Conservation (phyloP, 2,888 invertebrate genomes). For the Eueremaeus valkanovi region DNA sequence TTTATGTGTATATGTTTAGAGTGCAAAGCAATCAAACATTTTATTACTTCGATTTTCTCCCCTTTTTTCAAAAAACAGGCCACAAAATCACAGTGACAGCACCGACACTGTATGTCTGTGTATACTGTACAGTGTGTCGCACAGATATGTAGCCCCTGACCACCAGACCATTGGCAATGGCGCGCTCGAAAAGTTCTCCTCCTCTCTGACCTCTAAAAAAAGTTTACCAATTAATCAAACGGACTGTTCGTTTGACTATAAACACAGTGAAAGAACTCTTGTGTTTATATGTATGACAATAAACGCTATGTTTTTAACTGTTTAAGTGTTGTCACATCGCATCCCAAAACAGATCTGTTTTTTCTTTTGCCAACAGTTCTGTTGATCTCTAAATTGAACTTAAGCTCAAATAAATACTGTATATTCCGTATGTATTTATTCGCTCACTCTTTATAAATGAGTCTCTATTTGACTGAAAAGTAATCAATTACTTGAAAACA, state of each 20-base stretch:
- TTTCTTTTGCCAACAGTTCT: background rate
- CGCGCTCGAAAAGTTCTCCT: background rate
- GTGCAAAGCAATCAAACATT: constrained; percentile 30
- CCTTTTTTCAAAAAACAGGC: background rate
- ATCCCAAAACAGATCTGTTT: background rate
- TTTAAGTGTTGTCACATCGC: constrained; percentile 14
- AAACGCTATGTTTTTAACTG: background rate
- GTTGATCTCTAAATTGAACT: background rate
- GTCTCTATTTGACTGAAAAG: constrained; percentile 17
- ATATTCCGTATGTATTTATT: too few species aligned
- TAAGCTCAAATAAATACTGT: background rate
- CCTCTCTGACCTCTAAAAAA: constrained; percentile 29
- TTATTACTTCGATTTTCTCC: constrained; percentile 6
- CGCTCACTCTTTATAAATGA: background rate
- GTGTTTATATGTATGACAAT: constrained; percentile 9
- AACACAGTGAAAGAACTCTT: background rate
- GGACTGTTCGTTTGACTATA: background rate
- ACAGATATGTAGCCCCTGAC: background rate
- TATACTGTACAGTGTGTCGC: too few species aligned
- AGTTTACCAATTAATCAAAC: constrained; percentile 29
- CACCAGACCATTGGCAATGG: constrained; percentile 1
- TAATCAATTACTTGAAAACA: constrained; percentile 17
- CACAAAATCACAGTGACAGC: constrained; percentile 11
- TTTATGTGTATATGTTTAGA: constrained; percentile 11
- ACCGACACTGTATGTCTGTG: too few species aligned